phyloP scores from a whole-genome alignment of 2,797 vertebrate species.

The Cephalopachus bancanus region DNA sequence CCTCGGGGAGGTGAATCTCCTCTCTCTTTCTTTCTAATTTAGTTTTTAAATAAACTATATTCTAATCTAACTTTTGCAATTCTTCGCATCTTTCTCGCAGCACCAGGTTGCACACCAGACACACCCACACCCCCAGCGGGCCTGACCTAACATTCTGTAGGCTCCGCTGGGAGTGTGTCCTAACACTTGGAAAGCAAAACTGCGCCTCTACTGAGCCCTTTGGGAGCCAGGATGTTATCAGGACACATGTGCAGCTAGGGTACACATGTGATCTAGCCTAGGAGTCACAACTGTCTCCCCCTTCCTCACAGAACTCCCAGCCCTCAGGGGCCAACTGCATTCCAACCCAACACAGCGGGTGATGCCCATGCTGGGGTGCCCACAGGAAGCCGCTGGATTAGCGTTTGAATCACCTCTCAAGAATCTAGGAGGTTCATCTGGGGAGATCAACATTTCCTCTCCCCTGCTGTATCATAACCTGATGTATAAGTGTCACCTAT shows the following conservation, averaged over 20 bases:
- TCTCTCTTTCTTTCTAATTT: no score
- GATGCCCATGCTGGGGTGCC: no score
- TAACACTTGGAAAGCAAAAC: not conserved
- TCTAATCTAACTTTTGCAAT: no score
- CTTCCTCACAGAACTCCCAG: not conserved
- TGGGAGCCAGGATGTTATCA: not conserved
- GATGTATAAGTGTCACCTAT: not conserved
- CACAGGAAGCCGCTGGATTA: not conserved
- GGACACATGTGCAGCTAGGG: not conserved
- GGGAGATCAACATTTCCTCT: not conserved
- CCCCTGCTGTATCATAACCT: not conserved
- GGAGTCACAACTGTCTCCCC: not conserved
- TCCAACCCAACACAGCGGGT: not conserved
- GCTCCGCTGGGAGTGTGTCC: no score
- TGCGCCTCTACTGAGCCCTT: not conserved
- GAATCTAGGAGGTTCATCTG: not conserved
- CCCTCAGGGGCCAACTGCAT: not conserved
- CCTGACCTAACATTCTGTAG: no score
- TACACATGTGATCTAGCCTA: not conserved
- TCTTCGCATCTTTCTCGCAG: no score
- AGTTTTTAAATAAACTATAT: no score
- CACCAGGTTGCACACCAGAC: no score
- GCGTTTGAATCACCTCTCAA: not conserved
- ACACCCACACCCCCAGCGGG: no score
- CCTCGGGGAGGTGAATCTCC: no score